Percentiles rank a stretch among this genome's conserved stretches.
phyloP scores from a whole-genome alignment of 2,113 vertebrate species.

The Thalassoma bifasciatum region DNA sequence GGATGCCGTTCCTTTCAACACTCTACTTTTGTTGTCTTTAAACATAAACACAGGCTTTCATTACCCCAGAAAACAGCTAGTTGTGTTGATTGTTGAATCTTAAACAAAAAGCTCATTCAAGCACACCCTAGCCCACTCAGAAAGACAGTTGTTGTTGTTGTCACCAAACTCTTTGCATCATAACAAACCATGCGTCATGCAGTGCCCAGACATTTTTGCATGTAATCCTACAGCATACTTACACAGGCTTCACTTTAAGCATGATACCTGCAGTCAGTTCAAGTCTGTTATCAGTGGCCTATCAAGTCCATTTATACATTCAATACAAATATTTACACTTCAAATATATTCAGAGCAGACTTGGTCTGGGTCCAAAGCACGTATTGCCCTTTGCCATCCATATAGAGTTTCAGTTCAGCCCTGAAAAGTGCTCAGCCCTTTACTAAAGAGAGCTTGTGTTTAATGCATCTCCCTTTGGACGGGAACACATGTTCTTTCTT shows the following conservation, averaged over 20 bases:
- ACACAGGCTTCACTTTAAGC: slow-evolving; percentile 43
- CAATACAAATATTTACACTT: slow-evolving; percentile 84
- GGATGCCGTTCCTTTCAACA: slow-evolving; percentile 31
- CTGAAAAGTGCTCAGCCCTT: slow-evolving; percentile 72
- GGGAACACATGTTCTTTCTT: slow-evolving; percentile 77
- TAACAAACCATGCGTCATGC: slow-evolving; percentile 3
- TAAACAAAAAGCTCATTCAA: not conserved
- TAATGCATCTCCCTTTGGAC: slow-evolving; percentile 71
- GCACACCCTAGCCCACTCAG: not conserved
- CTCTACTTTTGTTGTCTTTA: slow-evolving; percentile 3
- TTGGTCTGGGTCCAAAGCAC: slow-evolving; percentile 76
- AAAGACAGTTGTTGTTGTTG: slow-evolving; percentile 7
- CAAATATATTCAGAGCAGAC: slow-evolving; percentile 74
- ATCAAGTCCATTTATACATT: slow-evolving; percentile 80
- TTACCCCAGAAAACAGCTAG: not conserved
- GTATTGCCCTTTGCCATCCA: slow-evolving; percentile 76
- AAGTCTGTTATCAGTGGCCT: slow-evolving; percentile 76
- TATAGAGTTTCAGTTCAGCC: slow-evolving; percentile 81
- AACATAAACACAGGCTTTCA: slow-evolving; percentile 1
- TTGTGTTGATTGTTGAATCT: slow-evolving; percentile 13
- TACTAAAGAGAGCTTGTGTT: slow-evolving; percentile 79
- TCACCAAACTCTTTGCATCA: not conserved
- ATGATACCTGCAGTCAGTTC: slow-evolving; percentile 69
- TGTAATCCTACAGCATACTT: slow-evolving; percentile 58
- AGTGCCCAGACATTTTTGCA: slow-evolving; percentile 27